phyloP scores from a whole-genome alignment of 2,797 vertebrate genomes.

The Mionectes olivaceus region DNA sequence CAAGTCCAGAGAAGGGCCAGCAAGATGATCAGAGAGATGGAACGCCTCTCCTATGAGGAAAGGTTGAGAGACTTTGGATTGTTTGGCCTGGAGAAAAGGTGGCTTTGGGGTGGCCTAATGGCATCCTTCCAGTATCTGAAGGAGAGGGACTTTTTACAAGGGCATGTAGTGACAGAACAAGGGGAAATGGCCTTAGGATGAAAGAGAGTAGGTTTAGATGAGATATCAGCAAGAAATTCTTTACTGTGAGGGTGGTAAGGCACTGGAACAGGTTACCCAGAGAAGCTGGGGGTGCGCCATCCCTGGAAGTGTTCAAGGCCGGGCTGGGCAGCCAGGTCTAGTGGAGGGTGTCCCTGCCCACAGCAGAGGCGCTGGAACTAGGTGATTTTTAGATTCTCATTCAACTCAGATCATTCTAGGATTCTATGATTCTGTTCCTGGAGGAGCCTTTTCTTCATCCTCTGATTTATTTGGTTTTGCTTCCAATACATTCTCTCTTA shows the following conservation, averaged over 20 bases:
- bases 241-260: background rate
- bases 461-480: background rate
- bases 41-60: background rate
- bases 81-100: background rate
- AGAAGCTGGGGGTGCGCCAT: background rate
- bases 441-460: background rate
- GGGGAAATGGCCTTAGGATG: accelerated
- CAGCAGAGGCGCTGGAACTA: background rate
- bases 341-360: background rate
- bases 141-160: background rate
- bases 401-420: background rate
- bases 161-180: background rate
- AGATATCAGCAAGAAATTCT: background rate
- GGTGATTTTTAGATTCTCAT: background rate
- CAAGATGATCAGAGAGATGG: background rate
- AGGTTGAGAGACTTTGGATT: background rate
- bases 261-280: background rate
- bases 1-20: background rate
- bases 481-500: background rate
- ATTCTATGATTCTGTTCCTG: background rate
- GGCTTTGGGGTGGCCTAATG: background rate
- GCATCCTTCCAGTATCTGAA: background rate
- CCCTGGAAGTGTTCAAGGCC: background rate
- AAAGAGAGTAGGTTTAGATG: background rate
- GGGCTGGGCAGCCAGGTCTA: background rate